A percentile compares a stretch with the other conserved stretches of the same genome.
These are phyloP conservation scores for Podiceps cristatus DNA, from an alignment of 2,113 vertebrate species.

Conservation along the genomic window DNA sequence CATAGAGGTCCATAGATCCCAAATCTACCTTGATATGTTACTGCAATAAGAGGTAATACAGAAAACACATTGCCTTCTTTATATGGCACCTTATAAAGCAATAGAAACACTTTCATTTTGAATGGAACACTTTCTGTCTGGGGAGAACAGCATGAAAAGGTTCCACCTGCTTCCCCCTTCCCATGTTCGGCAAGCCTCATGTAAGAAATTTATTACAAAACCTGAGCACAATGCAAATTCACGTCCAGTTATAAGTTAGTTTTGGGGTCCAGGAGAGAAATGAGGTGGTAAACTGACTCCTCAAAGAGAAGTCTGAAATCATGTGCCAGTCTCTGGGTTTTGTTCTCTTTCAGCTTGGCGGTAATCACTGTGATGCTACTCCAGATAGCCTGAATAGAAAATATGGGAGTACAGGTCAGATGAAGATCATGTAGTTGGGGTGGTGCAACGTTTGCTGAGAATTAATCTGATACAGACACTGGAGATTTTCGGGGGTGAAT, in stretches of 20 bases:
- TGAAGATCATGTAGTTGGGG: not conserved
- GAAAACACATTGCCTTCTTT: not conserved
- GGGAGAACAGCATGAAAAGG: fast-evolving
- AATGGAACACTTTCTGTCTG: slow-evolving; percentile 9
- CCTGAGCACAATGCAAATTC: not conserved
- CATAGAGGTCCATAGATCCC: not conserved
- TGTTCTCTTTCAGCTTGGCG: not conserved
- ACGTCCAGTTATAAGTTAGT: not conserved
- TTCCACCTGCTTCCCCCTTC: not conserved
- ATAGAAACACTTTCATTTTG: not conserved
- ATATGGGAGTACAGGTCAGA: not conserved
- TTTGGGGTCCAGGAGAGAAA: not conserved
- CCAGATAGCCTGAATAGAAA: not conserved
- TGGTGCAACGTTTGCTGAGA: not conserved
- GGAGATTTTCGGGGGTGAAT: not conserved
- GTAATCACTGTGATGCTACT: not conserved
- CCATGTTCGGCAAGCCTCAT: not conserved
- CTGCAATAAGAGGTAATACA: not conserved
- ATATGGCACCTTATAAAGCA: slow-evolving; percentile 19
- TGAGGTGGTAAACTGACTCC: not conserved
- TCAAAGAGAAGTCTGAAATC: not conserved
- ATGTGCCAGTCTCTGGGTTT: not conserved
- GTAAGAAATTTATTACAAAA: not conserved
- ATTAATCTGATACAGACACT: not conserved
- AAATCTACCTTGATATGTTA: not conserved